Evolutionary conservation across 2,888 invertebrate species (phyloP).

Genomic region (Malthinus seriepunctatus): DNA sequence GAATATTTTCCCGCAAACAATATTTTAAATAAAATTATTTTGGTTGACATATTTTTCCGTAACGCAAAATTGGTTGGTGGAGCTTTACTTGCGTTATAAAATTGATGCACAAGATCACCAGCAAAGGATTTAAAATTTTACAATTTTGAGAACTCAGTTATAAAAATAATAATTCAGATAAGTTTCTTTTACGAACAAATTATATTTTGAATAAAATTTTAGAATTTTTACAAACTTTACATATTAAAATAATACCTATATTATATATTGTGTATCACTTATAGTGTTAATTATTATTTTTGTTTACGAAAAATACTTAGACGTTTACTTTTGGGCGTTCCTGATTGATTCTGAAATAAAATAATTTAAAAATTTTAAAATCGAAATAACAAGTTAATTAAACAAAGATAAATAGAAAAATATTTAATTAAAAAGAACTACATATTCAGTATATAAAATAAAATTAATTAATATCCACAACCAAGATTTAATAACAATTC

Average conservation of each 20-base stretch:
- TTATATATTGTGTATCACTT: too few relatives aligned
- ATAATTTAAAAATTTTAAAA: background rate
- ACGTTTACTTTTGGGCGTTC: conserved; percentile 58
- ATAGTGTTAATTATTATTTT: conserved; percentile 13
- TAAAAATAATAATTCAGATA: too few relatives aligned
- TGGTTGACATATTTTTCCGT: too few relatives aligned
- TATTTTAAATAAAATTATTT: too few relatives aligned
- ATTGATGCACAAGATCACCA: too few relatives aligned
- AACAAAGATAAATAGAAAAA: background rate
- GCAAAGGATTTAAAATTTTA: too few relatives aligned
- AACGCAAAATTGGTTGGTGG: too few relatives aligned
- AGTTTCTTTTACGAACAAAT: too few relatives aligned
- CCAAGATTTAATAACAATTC: background rate
- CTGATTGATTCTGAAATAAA: conserved; percentile 53
- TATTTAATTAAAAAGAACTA: background rate
- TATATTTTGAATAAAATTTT: background rate
- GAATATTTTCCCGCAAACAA: too few relatives aligned
- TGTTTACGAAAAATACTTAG: conserved; percentile 58
- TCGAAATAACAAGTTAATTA: background rate
- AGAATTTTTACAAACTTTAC: background rate
- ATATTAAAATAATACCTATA: background rate
- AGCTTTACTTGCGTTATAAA: too few relatives aligned
- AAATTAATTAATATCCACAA: background rate
- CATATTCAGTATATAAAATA: background rate
- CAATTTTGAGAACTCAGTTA: too few relatives aligned